Evolutionary conservation across 2,113 vertebrate genomes (phyloP), one percentile per base, ranked within the genome.

Genomic region (Bos indicus): DNA sequence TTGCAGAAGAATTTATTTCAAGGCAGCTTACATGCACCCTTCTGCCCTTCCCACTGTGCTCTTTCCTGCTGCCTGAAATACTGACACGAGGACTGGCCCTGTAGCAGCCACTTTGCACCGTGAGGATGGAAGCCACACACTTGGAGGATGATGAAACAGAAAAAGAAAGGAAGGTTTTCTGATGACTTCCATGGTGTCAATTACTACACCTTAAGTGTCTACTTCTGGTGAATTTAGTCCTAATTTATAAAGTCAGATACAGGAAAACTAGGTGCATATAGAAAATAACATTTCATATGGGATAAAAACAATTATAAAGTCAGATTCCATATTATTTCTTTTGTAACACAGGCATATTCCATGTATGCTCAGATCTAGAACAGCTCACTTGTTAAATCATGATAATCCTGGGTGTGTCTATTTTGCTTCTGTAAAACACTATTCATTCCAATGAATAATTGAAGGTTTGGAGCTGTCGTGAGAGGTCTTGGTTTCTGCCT

Each of bases 341-440:
- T 96, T 28, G 7, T 48, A 36, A 1, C 36, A 51, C 16, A 86
- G 26, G 21, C 13, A 46, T 54, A 46, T 80, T 64, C 36, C 51
- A 88, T 30, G 56, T 26, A 43, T 46, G 14, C 21, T 95, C 30
- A 8, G 23, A 40, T 88, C 46, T 51, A 40, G 56, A 91, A 46
- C 2, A 81, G 21, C 12, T 82, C 6, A 16, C 48, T 85, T 93
- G 15, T 16, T 84, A 90, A 88, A 94, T 93, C 51, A 33, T 48
- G 46, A 51, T 57, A 56, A 84, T 40, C 80, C 64, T 89, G 3
- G 16, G 77, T 91, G 23, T 84, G 16, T 67, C 82, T 77, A 71
- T 92, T 46, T 91, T 95, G 46, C 67, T 94, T 48, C 16, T 71
- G 40, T 93, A 92, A 96, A 97, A 71, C 25, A 86, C 33, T 94